A percentile compares a stretch with the other conserved stretches of the same genome.
phyloP scores from a whole-genome alignment of 1,140 invertebrate genomes.

The Eurosta solidaginis region DNA sequence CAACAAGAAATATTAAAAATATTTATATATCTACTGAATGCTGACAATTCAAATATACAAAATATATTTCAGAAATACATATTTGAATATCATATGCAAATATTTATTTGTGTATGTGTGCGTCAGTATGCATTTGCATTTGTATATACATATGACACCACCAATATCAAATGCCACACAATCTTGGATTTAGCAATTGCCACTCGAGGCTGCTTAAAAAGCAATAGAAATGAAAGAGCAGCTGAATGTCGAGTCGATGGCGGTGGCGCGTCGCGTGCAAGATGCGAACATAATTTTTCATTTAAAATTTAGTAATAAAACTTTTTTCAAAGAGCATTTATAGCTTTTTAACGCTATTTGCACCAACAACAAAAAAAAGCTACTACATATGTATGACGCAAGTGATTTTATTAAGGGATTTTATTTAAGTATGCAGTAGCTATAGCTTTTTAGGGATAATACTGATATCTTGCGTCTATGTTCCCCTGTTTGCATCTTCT shows the following conservation, averaged over 20 bases:
- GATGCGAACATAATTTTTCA: conserved; percentile 6
- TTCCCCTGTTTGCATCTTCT: too few relatives aligned
- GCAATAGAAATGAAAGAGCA: neutral
- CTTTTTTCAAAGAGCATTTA: neutral
- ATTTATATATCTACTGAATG: neutral
- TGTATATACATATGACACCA: neutral
- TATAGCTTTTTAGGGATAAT: too few relatives aligned
- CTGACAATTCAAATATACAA: conserved; percentile 1
- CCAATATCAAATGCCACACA: neutral
- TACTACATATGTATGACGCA: too few relatives aligned
- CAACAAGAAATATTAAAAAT: neutral
- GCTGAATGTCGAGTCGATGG: neutral
- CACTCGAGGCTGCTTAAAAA: conserved; percentile 1
- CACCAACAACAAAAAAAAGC: too few relatives aligned
- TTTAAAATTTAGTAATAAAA: conserved; percentile 10
- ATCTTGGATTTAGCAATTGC: conserved; percentile 11
- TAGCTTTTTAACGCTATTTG: neutral
- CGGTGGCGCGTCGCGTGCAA: neutral
- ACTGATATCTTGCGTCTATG: too few relatives aligned
- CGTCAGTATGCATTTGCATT: neutral
- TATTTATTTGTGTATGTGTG: neutral
- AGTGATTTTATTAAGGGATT: neutral
- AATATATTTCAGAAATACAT: neutral
- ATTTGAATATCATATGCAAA: too few relatives aligned
- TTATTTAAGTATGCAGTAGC: neutral